Conservation (phyloP, 2,888 invertebrate species). For the Plebejus melissa region DNA sequence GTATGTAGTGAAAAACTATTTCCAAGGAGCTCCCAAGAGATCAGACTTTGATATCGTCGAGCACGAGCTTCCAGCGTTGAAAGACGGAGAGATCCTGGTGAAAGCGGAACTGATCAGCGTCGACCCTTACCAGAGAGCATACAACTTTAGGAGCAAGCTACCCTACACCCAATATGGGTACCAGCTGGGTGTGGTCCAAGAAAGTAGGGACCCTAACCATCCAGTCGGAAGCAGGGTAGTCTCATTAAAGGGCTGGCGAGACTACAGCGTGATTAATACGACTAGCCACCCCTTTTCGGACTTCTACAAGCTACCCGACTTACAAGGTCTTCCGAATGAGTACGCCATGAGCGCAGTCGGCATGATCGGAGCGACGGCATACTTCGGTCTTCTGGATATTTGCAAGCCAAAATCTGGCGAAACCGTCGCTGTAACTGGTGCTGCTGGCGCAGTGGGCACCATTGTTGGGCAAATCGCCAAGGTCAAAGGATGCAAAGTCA, state of each 20-base stretch:
- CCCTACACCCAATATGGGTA: slow-evolving; percentile 48
- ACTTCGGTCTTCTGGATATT: slow-evolving; percentile 82
- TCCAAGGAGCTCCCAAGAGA: slow-evolving; percentile 77
- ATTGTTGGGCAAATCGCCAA: slow-evolving; percentile 86
- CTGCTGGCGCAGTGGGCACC: slow-evolving; percentile 85
- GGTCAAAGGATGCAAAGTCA: slow-evolving; percentile 76
- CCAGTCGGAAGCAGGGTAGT: slow-evolving; percentile 79
- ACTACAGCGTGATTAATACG: slow-evolving; percentile 36
- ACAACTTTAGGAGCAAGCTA: slow-evolving; percentile 32
- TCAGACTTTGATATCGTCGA: slow-evolving; percentile 79
- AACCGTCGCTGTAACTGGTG: slow-evolving; percentile 82
- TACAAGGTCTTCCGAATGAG: slow-evolving; percentile 68
- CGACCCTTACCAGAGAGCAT: slow-evolving; percentile 45
- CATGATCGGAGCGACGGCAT: slow-evolving; percentile 83
- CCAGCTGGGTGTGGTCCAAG: slow-evolving; percentile 64
- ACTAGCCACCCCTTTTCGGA: slow-evolving; percentile 38
- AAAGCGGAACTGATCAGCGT: slow-evolving; percentile 52
- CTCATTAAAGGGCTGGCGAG: slow-evolving; percentile 80
- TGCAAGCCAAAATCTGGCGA: slow-evolving; percentile 83
- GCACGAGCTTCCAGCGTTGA: slow-evolving; percentile 76
- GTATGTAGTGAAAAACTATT: slow-evolving; percentile 76
- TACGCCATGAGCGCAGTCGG: slow-evolving; percentile 78
- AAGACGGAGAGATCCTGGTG: slow-evolving; percentile 69
- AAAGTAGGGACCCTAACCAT: slow-evolving; percentile 78
- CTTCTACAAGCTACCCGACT: slow-evolving; percentile 63